A percentile compares a stretch with the other conserved stretches of the same genome.
Conservation (phyloP, 2,113 vertebrate genomes). For the Ariopsis seemanni region DNA sequence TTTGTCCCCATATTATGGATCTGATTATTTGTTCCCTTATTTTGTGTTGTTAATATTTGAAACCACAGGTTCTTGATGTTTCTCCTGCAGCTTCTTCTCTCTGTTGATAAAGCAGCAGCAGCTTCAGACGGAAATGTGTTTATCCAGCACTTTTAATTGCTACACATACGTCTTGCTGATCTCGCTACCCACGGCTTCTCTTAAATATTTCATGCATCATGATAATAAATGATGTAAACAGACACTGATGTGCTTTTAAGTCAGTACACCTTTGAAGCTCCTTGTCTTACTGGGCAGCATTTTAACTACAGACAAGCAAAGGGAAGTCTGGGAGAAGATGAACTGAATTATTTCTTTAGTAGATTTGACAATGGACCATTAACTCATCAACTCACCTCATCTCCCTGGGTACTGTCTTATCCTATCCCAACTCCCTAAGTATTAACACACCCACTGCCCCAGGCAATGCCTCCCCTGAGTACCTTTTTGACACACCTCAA, state of each 20-base stretch:
- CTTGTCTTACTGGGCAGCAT: not conserved
- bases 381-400: not conserved
- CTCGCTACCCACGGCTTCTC: not conserved
- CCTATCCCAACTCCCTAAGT: too few relatives aligned
- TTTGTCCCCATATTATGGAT: too few relatives aligned
- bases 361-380: not conserved
- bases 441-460: not conserved
- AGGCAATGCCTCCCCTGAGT: not conserved
- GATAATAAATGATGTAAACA: slow-evolving; percentile 22
- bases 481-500: not conserved
- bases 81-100: slow-evolving; percentile 18
- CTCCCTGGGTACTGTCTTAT: not conserved
- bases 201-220: slow-evolving; percentile 2
- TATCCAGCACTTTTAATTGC: slow-evolving; percentile 22
- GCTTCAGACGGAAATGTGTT: not conserved
- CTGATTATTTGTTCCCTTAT: not conserved
- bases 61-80: slow-evolving; percentile 9
- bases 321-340: not conserved
- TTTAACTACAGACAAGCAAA: not conserved
- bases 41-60: slow-evolving; percentile 11
- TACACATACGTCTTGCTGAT: slow-evolving; percentile 16
- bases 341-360: not conserved
- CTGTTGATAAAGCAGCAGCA: not conserved
- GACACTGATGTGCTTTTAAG: not conserved
- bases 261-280: not conserved